A percentile compares a stretch with the other conserved stretches of the same genome.
Evolutionary conservation across 2,888 invertebrate genomes (phyloP).

Genomic region (Oxycera nigricornis): DNA sequence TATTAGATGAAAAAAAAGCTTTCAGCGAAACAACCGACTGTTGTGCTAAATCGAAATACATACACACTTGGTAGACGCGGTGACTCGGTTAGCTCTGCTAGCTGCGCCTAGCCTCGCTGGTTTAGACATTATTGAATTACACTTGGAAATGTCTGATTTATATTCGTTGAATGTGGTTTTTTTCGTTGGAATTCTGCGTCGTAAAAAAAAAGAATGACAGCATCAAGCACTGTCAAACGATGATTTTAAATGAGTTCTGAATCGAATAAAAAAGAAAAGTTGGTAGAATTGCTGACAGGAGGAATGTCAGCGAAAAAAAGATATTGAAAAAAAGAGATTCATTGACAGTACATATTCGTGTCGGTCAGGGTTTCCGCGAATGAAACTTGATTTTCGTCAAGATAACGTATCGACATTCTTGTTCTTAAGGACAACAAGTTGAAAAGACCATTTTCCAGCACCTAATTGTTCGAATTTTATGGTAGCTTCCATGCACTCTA

Average conservation of each 20-base stretch:
- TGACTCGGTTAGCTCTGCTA: background rate
- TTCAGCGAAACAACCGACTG: conserved; percentile 16
- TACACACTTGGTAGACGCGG: background rate
- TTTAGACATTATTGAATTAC: conserved; percentile 34
- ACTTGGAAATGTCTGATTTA: conserved; percentile 21
- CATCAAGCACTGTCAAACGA: background rate
- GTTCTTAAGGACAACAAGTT: no score
- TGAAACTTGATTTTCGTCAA: no score
- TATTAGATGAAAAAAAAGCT: conserved; percentile 34
- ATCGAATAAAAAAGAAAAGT: background rate
- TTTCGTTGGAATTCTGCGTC: background rate
- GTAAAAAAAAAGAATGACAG: background rate
- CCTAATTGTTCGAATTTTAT: no score
- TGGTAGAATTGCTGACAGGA: background rate
- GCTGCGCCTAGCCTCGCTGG: background rate
- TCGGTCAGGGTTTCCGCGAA: no score
- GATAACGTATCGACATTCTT: no score
- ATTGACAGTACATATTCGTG: no score
- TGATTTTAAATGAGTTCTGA: conserved; percentile 19
- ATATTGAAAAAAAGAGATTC: background rate
- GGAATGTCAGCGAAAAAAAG: background rate
- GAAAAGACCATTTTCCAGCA: no score
- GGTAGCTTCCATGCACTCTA: no score
- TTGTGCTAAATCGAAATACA: background rate
- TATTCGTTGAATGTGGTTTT: conserved; percentile 10